Evolutionary conservation across 53 echinoderm and acorn worm genomes (phyloP).

Genomic region (Zoroaster sp.): DNA sequence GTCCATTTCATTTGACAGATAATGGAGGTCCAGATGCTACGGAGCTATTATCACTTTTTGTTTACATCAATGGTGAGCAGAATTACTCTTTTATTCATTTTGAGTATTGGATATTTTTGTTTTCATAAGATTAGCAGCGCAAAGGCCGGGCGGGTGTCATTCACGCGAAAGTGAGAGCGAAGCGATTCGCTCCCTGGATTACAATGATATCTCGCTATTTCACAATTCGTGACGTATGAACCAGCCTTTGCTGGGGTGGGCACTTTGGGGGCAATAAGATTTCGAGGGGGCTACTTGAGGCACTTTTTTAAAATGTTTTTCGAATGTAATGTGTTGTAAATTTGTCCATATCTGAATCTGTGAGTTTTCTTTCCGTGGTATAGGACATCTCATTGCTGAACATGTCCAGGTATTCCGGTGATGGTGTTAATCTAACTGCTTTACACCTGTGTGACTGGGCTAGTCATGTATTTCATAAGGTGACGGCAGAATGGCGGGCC

Average conservation of each 20-base stretch:
- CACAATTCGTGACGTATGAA: no score
- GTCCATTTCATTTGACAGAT: conserved; percentile 54
- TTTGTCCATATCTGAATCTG: no score
- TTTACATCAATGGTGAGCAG: conserved; percentile 94
- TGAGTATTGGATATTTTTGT: no score
- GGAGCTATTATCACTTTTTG: conserved; percentile 80
- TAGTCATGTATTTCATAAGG: conserved; percentile 3
- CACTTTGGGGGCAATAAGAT: not conserved
- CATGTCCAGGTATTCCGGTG: conserved; percentile 77
- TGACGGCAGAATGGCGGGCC: conserved; percentile 57
- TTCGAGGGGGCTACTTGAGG: no score
- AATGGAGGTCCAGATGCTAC: conserved; percentile 89
- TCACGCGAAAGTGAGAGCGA: no score
- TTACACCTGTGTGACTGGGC: conserved; percentile 68
- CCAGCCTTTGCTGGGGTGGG: not conserved
- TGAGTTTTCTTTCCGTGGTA: not conserved
- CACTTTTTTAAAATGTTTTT: no score
- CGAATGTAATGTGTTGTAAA: no score
- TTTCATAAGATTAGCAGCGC: no score
- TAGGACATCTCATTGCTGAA: conserved; percentile 81
- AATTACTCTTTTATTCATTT: no score
- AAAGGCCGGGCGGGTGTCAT: no score
- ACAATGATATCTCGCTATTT: no score
- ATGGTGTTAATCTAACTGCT: conserved; percentile 86
- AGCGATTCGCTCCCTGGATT: no score